Evolutionary conservation across 2,797 vertebrate genomes (phyloP), one percentile per base, ranked within the genome.

Genomic region (Eptatretus atami): DNA sequence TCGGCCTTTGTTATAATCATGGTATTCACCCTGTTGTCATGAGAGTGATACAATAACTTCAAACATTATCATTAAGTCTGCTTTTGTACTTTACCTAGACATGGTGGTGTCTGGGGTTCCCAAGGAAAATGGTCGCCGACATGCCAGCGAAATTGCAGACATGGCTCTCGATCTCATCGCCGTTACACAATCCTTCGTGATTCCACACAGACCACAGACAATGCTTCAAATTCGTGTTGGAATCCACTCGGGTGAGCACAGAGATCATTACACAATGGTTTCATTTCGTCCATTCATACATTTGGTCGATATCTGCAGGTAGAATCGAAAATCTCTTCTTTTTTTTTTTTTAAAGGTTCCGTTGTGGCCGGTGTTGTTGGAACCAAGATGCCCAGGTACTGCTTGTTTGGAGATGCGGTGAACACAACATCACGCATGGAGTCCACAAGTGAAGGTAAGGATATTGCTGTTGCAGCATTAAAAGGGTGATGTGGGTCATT

Each of bases 321-420:
- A 44, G 6, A 44, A 44, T 44, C 31, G 4, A 44, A 44, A 44
- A 44, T 8, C 3, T 44, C 31, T 44, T 44, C 6, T 44, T 4
- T 44, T 13, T 63, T 44, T 13, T 63, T 66, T 64, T 12, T 64
- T 19, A 52, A 25, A 86, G 83, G 82, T 6, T 76, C 82, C 1
- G 81, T 93, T 65, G 82, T 86, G 11, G 83, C 83, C 3, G 85
- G 82, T 9, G 82, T 86, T 2, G 82, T 86, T 2, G 82, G 83
- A 64, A 88, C 83, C 1, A 93, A 86, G 73, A 88, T 95, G 84
- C 82, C 83, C n/a, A 76, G 81, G 1, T 86, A 88, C 67, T 86
- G 84, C 67, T 75, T 87, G 69, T 92, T 93, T 74, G 81, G 85
- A 67, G 86, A 90, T 64, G 84, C 82, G 0, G 81, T 92, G 65